These are phyloP conservation scores for Lycodopsis pacificus DNA, from an alignment of 2,797 vertebrate genomes.

Conservation along the genomic window DNA sequence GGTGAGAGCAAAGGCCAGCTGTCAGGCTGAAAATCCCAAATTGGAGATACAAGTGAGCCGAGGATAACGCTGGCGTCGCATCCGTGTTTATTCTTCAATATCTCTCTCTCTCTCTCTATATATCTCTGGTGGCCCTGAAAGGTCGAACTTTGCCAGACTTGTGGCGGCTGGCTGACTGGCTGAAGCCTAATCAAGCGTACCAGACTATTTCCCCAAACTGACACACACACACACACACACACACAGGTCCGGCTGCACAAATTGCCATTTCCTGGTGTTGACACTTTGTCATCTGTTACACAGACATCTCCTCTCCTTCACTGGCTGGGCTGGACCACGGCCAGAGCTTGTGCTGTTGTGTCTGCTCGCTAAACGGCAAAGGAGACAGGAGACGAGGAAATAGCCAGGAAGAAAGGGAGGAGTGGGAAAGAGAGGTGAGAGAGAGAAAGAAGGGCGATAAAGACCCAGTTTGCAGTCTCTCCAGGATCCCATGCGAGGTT, in stretches of 20 bases:
- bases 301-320: conserved; percentile 67
- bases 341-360: conserved; percentile 49
- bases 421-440: not conserved
- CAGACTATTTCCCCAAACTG: conserved; percentile 75
- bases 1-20: conserved; percentile 60
- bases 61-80: conserved; percentile 26
- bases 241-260: conserved; percentile 24
- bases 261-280: conserved; percentile 70
- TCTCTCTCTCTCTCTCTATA: conserved; percentile 1
- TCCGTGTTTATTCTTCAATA: conserved; percentile 46
- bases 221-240: conserved; percentile 44
- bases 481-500: not conserved
- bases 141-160: conserved; percentile 77
- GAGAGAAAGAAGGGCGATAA: not conserved
- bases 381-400: conserved; percentile 17
- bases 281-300: conserved; percentile 75
- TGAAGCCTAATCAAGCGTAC: conserved; percentile 78
- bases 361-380: conserved; percentile 56
- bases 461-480: not conserved
- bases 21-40: conserved; percentile 51
- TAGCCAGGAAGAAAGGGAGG: not conserved
- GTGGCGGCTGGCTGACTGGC: conserved; percentile 63
- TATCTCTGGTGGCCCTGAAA: conserved; percentile 71
- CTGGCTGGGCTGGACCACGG: conserved; percentile 36
- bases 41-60: conserved; percentile 47